Evolutionary conservation across 2,113 vertebrate species (phyloP), one percentile per base, ranked within the genome.

Genomic region (Grus americana): DNA sequence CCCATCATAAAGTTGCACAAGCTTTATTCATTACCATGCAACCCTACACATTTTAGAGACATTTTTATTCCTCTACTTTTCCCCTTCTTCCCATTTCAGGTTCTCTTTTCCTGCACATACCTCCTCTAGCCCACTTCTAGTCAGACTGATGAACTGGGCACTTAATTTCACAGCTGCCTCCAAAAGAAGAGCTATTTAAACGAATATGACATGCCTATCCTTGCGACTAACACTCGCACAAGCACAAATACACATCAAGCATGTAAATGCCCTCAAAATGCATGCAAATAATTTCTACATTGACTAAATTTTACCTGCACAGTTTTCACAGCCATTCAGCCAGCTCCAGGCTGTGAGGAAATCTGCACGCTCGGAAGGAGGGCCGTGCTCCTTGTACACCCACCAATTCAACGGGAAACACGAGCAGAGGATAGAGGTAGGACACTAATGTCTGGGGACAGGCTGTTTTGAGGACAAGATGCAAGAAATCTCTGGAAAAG

Each of bases 131-230:
- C 32, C 79, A 80, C 15, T 40, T 32, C 30, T 54, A 65, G 12
- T 10, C 54, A 40, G 54, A 54, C 58, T n/a, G n/a, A 13, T 73
- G 58, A 93, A 46, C 30, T 91, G 78, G 55, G 20, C 65, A 74
- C 40, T 84, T 92, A 93, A 93, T 96, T 90, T 96, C 79, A 80
- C 55, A 91, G 50, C 44, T 88, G n/a, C 58, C 58, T 72, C 62
- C 79, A 62, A 68, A 52, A 89, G 46, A 91, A 92, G 24, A 30
- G 54, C 27, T 72, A 12, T 85, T 73, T 92, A 91, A 97, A 86
- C 32, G 30, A 95, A 44, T 75, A 57, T 27, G 78, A 90, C 81
- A 68, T 91, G 87, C 46, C 32, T 72, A 86, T 15, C 54, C 87
- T 92, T 66, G 74, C 32, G 0, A 83, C 71, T 90, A 96, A 90